A percentile compares a stretch with the other conserved stretches of the same genome.
Conservation (phyloP, 2,797 vertebrate species). For the Hippocampus kuda region DNA sequence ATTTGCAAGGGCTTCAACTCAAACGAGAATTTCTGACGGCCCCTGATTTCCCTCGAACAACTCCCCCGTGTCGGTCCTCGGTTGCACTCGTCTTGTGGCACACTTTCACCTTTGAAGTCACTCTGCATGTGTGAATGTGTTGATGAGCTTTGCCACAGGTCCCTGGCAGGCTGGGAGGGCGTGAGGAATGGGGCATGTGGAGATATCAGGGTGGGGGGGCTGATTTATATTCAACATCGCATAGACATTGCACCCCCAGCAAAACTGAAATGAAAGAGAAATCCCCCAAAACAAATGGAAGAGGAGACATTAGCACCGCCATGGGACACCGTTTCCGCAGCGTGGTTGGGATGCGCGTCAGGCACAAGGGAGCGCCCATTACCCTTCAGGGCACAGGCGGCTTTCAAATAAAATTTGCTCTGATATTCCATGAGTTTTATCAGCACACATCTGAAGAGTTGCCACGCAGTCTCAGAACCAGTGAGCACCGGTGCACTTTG, state of each 20-base stretch:
- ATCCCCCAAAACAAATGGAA: slow-evolving; percentile 12
- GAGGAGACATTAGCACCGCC: slow-evolving; percentile 17
- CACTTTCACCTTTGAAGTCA: slow-evolving; percentile 62
- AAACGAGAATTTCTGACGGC: slow-evolving; percentile 28
- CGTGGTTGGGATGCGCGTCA: slow-evolving; percentile 24
- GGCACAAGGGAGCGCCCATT: slow-evolving; percentile 25
- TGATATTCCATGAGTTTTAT: slow-evolving; percentile 24
- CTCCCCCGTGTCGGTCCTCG: slow-evolving; percentile 14
- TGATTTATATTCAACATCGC: slow-evolving; percentile 53
- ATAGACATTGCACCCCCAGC: slow-evolving; percentile 46
- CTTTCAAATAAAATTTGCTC: slow-evolving; percentile 41
- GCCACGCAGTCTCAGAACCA: background rate
- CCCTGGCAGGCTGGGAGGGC: slow-evolving; percentile 38
- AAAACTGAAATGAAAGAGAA: slow-evolving; percentile 33
- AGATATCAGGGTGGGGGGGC: slow-evolving; percentile 18
- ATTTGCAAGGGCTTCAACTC: slow-evolving; percentile 40
- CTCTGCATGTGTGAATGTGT: slow-evolving; percentile 46
- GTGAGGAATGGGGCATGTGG: slow-evolving; percentile 35
- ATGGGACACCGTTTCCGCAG: slow-evolving; percentile 21
- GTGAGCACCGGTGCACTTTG: background rate
- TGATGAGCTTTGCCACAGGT: slow-evolving; percentile 47
- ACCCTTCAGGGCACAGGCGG: slow-evolving; percentile 41
- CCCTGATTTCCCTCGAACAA: slow-evolving; percentile 26
- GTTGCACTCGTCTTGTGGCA: slow-evolving; percentile 32
- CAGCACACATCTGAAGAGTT: slow-evolving; percentile 2